These are phyloP conservation scores for Eustalomyia histrio DNA, from an alignment of 2,888 invertebrate species.

Conservation along the genomic window DNA sequence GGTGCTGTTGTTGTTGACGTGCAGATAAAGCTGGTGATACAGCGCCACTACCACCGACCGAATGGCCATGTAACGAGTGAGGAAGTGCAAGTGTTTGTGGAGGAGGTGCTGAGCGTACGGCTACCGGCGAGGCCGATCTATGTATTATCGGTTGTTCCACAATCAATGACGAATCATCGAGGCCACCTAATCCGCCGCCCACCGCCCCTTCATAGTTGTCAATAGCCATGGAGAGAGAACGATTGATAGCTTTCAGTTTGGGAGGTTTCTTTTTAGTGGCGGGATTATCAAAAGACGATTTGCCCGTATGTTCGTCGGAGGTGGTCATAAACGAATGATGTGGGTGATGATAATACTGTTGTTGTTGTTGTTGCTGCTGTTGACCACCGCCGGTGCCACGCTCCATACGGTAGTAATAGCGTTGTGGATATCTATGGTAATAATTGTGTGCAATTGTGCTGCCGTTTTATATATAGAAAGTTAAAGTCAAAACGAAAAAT, in stretches of 20 bases:
- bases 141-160: conserved; percentile 78
- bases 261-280: conserved; percentile 79
- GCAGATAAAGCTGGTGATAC: conserved; percentile 76
- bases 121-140: conserved; percentile 76
- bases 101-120: conserved; percentile 76
- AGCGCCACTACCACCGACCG: conserved; percentile 74
- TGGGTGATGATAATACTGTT: conserved; percentile 67
- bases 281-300: conserved; percentile 78
- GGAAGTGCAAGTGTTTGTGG: conserved; percentile 76
- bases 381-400: conserved; percentile 78
- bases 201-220: conserved; percentile 75
- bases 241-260: conserved; percentile 79
- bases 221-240: conserved; percentile 79
- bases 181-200: conserved; percentile 56
- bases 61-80: conserved; percentile 68
- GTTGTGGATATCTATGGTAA: conserved; percentile 78
- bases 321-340: conserved; percentile 71
- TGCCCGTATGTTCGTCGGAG: conserved; percentile 69
- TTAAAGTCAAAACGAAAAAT: conserved; percentile 12
- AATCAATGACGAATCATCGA: conserved; percentile 74
- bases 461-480: conserved; percentile 67
- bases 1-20: conserved; percentile 76
- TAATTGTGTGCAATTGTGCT: conserved; percentile 78
- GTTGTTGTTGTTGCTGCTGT: conserved; percentile 69
- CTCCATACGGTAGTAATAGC: conserved; percentile 79